phyloP scores from a whole-genome alignment of 2,888 invertebrate genomes.

The Proisotoma minuta region DNA sequence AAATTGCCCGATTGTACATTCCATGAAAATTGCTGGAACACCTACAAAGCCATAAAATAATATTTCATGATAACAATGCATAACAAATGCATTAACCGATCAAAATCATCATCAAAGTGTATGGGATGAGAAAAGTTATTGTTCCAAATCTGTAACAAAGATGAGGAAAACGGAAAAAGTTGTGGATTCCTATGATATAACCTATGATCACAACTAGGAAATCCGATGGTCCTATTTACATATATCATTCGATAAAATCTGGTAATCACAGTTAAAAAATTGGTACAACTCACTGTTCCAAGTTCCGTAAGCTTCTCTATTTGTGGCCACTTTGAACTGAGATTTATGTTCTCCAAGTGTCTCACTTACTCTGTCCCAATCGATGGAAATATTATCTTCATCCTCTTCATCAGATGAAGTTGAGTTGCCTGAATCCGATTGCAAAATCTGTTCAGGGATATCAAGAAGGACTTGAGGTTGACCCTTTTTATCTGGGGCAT shows the following conservation, averaged over 20 bases:
- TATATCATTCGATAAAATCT: not conserved
- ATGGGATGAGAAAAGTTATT: slow-evolving; percentile 33
- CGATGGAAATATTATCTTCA: not conserved
- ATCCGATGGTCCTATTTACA: slow-evolving; percentile 28
- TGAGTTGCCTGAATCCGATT: not conserved
- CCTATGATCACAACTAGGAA: slow-evolving; percentile 35
- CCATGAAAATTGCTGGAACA: slow-evolving; percentile 37
- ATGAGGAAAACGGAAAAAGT: slow-evolving; percentile 41
- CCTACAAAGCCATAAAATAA: no score
- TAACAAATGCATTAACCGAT: no score
- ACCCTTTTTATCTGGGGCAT: no score
- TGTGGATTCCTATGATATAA: slow-evolving; percentile 39
- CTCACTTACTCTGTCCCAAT: not conserved
- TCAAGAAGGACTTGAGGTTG: no score
- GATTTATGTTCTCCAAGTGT: not conserved
- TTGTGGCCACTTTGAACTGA: slow-evolving; percentile 1
- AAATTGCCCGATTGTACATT: slow-evolving; percentile 40
- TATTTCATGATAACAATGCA: no score
- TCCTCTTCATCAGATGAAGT: not conserved
- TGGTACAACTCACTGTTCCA: slow-evolving; percentile 13
- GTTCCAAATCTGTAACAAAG: slow-evolving; percentile 38
- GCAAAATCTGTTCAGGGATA: no score
- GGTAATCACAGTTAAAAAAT: not conserved
- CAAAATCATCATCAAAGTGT: slow-evolving; percentile 23
- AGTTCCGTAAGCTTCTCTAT: slow-evolving; percentile 20